These are phyloP conservation scores for Meteorus sp. DNA, from an alignment of 1,140 invertebrate species.

Conservation along the genomic window DNA sequence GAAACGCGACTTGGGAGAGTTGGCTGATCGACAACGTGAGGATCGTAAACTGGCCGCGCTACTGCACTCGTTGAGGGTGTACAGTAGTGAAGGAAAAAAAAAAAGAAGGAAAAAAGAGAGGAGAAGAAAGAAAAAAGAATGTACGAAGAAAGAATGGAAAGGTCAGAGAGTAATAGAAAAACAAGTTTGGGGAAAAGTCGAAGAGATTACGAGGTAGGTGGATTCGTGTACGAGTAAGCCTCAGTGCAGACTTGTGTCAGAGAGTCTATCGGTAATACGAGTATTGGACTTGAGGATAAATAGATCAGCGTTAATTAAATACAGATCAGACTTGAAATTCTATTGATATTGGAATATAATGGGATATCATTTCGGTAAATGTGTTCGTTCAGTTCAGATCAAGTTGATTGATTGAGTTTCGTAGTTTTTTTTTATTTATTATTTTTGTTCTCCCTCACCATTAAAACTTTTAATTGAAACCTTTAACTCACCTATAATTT, in stretches of 20 bases:
- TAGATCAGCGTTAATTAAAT: slow-evolving; percentile 21
- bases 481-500: no score
- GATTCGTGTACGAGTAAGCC: neutral
- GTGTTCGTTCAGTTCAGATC: no score
- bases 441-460: no score
- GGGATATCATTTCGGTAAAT: no score
- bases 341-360: no score
- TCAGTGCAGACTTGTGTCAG: slow-evolving; percentile 5
- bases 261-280: slow-evolving; percentile 17
- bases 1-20: slow-evolving; percentile 12
- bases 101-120: neutral
- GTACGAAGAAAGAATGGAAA: neutral
- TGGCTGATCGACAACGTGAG: slow-evolving; percentile 10
- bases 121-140: neutral
- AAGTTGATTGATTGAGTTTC: no score
- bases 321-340: slow-evolving; percentile 1
- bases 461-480: no score
- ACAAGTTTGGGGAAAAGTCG: slow-evolving; percentile 24
- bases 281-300: slow-evolving; percentile 19
- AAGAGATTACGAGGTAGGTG: slow-evolving; percentile 13
- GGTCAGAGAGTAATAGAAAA: neutral
- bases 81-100: neutral
- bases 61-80: neutral
- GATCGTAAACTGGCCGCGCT: slow-evolving; percentile 4
- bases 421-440: no score